Base-by-base conservation (phyloP, 2,113 vertebrate genomes). In the Rhegmatorhina hoffmannsi region DNA sequence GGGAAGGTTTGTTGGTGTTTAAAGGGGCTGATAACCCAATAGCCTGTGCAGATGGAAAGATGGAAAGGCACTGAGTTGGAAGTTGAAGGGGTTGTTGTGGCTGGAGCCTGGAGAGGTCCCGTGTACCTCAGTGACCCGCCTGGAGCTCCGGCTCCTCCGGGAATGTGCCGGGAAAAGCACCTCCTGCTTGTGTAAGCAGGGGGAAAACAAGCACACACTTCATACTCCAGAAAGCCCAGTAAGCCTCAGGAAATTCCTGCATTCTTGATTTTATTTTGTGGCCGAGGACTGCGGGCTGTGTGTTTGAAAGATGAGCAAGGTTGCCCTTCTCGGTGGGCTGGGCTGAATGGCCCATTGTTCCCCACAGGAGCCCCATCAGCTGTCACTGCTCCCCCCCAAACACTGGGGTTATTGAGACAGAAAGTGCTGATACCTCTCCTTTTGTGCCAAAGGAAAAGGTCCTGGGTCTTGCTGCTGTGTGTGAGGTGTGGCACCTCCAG, bases 201-300 rank as follows among this genome's bases (percentile, higher is more conserved):
- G 87, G 75, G 88, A 78, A 89, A 88, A 96, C 91, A 95, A 97
- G 94, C 92, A 52, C 91, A 43, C 53, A 80, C 91, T 95, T 92
- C 6, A 78, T 96, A 38, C 60, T 52, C 46, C 2, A 49, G 76
- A 76, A 95, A 68, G 59, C 77, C n/a, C 79, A 58, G 75, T 92
- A 93, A 97, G 80, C 77, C 96, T 70, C 91, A 97, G 95, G 96
- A 97, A 97, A 97, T 97, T 92, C 96, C 90, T 95, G 84, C 79
- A 74, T 94, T 91, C 89, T 94, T 96, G 94, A 67, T 77, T 72
- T 95, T 9, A 87, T 91, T 93, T 82, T 31, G 90, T 21, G 92
- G 92, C 74, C 2, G 26, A 91, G 95, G 26, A 10, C 31, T 11
- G 84, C 7, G 49, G 23, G 85, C n/a, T 17, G 90, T 56, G 89